Evolutionary conservation across 2,113 vertebrate genomes (phyloP).

Genomic region (Spilogale gracilis): DNA sequence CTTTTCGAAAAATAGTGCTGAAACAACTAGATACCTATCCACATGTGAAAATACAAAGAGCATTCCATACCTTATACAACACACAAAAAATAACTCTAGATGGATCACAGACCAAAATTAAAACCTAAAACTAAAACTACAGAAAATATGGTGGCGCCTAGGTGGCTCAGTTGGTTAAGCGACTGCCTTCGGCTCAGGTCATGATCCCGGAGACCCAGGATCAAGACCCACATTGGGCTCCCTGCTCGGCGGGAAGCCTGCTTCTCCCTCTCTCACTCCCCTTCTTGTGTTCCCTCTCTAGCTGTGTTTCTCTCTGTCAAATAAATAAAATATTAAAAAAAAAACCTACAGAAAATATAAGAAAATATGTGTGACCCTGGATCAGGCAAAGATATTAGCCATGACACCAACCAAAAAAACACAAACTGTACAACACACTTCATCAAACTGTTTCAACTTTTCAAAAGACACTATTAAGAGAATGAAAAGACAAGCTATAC

Average conservation of each 20-base stretch:
- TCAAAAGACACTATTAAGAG: background rate
- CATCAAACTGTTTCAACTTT: background rate
- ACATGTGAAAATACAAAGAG: background rate
- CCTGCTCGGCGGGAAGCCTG: no score
- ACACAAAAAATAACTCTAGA: slow-evolving; percentile 19
- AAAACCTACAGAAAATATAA: background rate
- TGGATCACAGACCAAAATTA: background rate
- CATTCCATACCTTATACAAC: background rate
- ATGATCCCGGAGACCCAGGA: no score
- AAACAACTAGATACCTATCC: background rate
- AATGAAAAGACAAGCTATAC: background rate
- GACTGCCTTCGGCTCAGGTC: no score
- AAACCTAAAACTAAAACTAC: background rate
- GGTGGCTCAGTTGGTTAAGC: no score
- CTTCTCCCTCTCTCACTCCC: no score
- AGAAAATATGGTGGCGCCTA: background rate
- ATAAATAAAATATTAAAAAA: no score
- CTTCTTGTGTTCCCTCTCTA: no score
- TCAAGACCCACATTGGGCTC: no score
- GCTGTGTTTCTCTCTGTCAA: no score
- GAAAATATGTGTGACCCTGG: background rate
- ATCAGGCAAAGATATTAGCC: slow-evolving; percentile 2
- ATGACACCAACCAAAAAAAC: background rate
- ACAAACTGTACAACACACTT: slow-evolving; percentile 12
- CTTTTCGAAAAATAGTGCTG: slow-evolving; percentile 32